A percentile compares a stretch with the other conserved stretches of the same genome.
Evolutionary conservation across 1,140 invertebrate genomes (phyloP).

Genomic region (Camponotus vicinus): DNA sequence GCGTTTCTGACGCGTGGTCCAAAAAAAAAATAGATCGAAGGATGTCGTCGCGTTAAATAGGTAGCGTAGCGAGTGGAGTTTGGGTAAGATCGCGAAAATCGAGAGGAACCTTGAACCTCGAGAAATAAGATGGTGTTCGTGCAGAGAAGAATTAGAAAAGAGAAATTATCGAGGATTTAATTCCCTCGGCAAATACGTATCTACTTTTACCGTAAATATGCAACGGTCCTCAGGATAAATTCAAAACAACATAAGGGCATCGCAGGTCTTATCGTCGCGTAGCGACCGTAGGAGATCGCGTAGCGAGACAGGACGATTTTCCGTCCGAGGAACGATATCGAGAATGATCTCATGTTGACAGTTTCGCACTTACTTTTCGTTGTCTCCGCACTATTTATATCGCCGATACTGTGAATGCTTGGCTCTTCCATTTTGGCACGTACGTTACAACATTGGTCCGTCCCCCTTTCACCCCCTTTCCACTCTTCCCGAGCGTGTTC

Average conservation of each 20-base stretch:
- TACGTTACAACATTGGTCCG: constrained; percentile 82
- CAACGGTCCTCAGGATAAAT: no score
- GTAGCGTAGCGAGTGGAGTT: not conserved
- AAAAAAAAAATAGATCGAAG: not conserved
- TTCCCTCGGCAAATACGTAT: not conserved
- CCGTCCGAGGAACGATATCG: not conserved
- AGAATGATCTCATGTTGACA: constrained; percentile 40
- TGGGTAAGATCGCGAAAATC: not conserved
- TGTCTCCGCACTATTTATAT: constrained; percentile 86
- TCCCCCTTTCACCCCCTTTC: constrained; percentile 45
- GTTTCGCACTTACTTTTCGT: constrained; percentile 76
- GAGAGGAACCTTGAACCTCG: not conserved
- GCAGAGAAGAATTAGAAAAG: no score
- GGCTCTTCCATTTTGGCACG: constrained; percentile 85
- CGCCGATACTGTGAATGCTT: constrained; percentile 85
- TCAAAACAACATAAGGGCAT: no score
- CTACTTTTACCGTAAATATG: not conserved
- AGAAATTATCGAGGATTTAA: no score
- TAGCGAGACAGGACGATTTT: not conserved
- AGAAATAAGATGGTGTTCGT: no score
- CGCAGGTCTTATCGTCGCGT: not conserved
- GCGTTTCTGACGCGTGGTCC: not conserved
- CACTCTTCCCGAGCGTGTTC: constrained; percentile 58
- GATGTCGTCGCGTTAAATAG: not conserved
- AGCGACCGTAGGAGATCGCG: not conserved